A percentile compares a stretch with the other conserved stretches of the same genome.
phyloP scores from a whole-genome alignment of 1,140 invertebrate species.

The Meloidogyne hapla region DNA sequence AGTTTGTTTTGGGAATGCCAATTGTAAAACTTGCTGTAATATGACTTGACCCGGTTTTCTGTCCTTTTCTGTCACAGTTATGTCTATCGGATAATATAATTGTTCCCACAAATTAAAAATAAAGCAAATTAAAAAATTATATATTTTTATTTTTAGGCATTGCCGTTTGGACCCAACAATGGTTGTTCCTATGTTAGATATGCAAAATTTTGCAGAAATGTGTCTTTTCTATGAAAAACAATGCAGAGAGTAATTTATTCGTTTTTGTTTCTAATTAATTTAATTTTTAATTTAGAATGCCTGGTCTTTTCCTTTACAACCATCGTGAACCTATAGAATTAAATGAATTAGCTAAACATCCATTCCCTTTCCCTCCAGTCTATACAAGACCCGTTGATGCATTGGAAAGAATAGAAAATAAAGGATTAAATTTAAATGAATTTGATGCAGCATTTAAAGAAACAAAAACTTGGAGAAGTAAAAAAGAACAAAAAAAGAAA shows the following conservation, averaged over 20 bases:
- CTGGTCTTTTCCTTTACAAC: conserved; percentile 52
- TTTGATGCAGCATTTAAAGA: conserved; percentile 2
- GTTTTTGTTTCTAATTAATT: background rate
- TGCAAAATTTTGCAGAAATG: conserved; percentile 77
- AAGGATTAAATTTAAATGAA: conserved; percentile 8
- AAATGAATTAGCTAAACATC: background rate
- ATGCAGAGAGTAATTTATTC: conserved; percentile 45
- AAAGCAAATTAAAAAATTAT: too few relatives aligned
- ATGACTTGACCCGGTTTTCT: too few relatives aligned
- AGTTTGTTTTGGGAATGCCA: too few relatives aligned
- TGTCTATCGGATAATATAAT: too few relatives aligned
- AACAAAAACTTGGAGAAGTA: background rate
- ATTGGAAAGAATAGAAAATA: conserved; percentile 12
- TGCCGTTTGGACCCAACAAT: conserved; percentile 74
- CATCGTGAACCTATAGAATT: conserved; percentile 29
- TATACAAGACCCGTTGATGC: background rate
- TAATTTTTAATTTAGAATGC: conserved; percentile 47
- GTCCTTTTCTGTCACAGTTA: too few relatives aligned
- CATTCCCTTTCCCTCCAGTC: conserved; percentile 17
- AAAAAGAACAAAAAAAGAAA: background rate
- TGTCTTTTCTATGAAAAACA: conserved; percentile 74
- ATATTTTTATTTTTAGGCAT: conserved; percentile 64
- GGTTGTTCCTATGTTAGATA: conserved; percentile 73
- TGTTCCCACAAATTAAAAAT: too few relatives aligned
- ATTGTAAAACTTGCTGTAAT: too few relatives aligned